phyloP scores from a whole-genome alignment of 2,797 vertebrate genomes.

The Sarcophilus harrisii region DNA sequence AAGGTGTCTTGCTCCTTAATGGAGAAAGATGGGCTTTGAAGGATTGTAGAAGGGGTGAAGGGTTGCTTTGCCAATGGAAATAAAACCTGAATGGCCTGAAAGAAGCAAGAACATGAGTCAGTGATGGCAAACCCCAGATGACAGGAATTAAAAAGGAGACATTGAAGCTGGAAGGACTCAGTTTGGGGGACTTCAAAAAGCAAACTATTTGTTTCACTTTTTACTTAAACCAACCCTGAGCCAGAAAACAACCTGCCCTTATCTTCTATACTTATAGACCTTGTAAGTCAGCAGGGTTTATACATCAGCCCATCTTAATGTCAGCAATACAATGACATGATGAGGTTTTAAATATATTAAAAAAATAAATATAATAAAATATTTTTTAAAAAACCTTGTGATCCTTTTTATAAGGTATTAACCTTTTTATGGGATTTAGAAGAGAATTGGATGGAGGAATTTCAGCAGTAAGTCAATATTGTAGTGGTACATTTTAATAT shows the following conservation, averaged over 20 bases:
- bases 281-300: neutral
- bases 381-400: neutral
- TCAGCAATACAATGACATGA: neutral
- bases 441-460: neutral
- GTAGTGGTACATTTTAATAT: neutral
- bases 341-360: neutral
- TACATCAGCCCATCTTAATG: neutral
- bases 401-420: neutral
- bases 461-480: neutral
- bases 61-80: neutral
- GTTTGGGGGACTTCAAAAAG: neutral
- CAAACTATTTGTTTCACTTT: neutral
- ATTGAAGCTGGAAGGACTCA: neutral
- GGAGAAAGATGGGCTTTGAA: neutral
- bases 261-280: neutral
- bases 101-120: neutral
- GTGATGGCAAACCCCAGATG: neutral
- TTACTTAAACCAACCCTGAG: neutral
- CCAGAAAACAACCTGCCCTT: neutral
- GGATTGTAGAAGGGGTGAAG: neutral
- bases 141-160: neutral
- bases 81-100: neutral
- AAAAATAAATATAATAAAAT: too few species aligned
- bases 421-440: neutral
- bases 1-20: neutral